Percentiles rank a stretch among this genome's conserved stretches.
Evolutionary conservation across 2,113 vertebrate genomes (phyloP).

Genomic region (Egretta garzetta): DNA sequence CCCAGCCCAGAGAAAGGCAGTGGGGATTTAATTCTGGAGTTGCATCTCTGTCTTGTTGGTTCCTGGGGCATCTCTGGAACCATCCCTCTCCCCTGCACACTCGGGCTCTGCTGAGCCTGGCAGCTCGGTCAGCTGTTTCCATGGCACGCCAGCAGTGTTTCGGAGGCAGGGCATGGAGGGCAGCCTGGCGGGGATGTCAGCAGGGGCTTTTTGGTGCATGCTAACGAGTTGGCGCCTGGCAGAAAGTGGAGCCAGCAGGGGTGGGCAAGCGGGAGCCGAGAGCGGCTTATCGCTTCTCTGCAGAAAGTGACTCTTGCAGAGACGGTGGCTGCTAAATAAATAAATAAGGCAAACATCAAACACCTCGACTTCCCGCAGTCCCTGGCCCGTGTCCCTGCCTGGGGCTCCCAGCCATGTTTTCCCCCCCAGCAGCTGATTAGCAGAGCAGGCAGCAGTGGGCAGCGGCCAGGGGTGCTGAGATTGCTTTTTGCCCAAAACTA

Average conservation of each 20-base stretch:
- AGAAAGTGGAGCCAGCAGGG: not conserved
- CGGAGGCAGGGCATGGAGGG: not conserved
- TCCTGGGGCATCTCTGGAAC: not conserved
- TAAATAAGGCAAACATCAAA: constrained; percentile 54
- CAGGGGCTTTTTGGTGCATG: not conserved
- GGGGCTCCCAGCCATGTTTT: not conserved
- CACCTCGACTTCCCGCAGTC: not conserved
- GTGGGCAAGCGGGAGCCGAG: not conserved
- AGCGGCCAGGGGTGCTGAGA: not conserved
- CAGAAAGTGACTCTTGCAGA: not conserved
- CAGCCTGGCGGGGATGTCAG: not conserved
- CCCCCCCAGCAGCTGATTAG: not conserved
- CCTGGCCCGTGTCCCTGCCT: not conserved
- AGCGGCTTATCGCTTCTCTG: constrained; percentile 15
- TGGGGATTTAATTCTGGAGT: not conserved
- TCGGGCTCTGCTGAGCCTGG: not conserved
- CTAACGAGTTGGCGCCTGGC: not conserved
- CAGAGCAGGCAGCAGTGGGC: not conserved
- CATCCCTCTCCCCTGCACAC: not conserved
- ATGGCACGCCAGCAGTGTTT: rapidly evolving
- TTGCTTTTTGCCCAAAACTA: not conserved
- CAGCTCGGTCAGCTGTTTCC: not conserved
- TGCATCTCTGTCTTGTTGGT: not conserved
- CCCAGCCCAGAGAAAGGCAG: not conserved
- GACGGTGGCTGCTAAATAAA: not conserved